A percentile compares a stretch with the other conserved stretches of the same genome.
Conservation (phyloP, 2,797 vertebrate genomes). For the Acipenser oxyrinchus region DNA sequence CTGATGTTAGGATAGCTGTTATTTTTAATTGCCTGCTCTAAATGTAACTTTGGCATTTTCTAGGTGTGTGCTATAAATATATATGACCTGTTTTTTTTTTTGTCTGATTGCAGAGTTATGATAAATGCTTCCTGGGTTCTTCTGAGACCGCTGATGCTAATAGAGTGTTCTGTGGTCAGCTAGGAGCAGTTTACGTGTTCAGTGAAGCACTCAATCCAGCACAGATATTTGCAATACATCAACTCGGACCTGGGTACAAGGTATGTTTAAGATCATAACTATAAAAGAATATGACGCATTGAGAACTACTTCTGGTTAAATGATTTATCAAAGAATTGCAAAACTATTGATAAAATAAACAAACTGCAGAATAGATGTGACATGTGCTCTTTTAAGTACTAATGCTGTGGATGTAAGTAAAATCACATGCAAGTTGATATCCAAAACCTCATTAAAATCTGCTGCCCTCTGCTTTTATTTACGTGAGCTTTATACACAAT, state of each 20-base stretch:
- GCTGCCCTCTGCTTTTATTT: too few species aligned
- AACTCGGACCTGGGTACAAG: slow-evolving; percentile 93
- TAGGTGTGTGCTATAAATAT: slow-evolving; percentile 6
- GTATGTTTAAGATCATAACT: slow-evolving; percentile 44
- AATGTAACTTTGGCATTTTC: slow-evolving; percentile 9
- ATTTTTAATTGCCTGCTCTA: slow-evolving; percentile 6
- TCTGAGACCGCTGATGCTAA: slow-evolving; percentile 94
- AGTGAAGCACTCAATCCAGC: slow-evolving; percentile 91
- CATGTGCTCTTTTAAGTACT: too few species aligned
- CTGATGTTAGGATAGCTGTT: too few species aligned
- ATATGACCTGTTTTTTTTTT: slow-evolving; percentile 25
- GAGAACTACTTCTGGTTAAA: slow-evolving; percentile 27
- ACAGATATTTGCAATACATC: slow-evolving; percentile 97
- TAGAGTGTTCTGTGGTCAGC: slow-evolving; percentile 92
- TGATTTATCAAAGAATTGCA: slow-evolving; percentile 37
- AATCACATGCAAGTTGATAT: too few species aligned
- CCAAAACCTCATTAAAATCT: too few species aligned
- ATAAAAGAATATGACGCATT: not conserved
- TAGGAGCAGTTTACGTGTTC: slow-evolving; percentile 93
- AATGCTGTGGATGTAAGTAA: too few species aligned
- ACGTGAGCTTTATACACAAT: too few species aligned
- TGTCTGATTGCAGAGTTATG: slow-evolving; percentile 72
- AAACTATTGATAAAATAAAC: slow-evolving; percentile 45
- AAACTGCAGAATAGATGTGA: slow-evolving; percentile 23
- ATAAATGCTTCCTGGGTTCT: slow-evolving; percentile 98